Conservation (phyloP, 1,140 invertebrate genomes). For the Calliopsis andreniformis region DNA sequence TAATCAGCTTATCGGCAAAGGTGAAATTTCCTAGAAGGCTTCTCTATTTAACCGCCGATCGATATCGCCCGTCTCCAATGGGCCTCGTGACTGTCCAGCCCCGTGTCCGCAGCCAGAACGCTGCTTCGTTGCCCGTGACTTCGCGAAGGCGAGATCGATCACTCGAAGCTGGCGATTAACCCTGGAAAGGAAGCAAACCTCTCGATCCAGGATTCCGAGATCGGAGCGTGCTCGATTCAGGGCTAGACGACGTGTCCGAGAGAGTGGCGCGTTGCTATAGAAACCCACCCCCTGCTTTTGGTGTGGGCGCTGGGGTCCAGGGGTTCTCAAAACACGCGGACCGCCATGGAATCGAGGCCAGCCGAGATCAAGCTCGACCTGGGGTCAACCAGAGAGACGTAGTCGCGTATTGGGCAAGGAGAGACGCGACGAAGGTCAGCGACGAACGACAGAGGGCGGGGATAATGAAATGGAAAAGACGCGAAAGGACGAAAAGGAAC, state of each 20-base stretch:
- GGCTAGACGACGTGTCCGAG: slow-evolving; percentile 65
- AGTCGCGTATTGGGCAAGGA: not conserved
- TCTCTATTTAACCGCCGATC: slow-evolving; percentile 40
- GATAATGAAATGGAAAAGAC: not conserved
- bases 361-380: no score
- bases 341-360: not conserved
- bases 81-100: not conserved
- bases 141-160: not conserved
- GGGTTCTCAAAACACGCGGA: slow-evolving; percentile 50
- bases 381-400: not conserved
- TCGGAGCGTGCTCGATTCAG: slow-evolving; percentile 58
- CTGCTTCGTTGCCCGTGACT: no score
- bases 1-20: slow-evolving; percentile 16
- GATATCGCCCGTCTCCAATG: slow-evolving; percentile 23
- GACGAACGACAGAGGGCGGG: not conserved
- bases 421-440: not conserved
- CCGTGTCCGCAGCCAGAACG: no score
- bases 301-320: slow-evolving; percentile 30
- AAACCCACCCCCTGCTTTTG: slow-evolving; percentile 50
- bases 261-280: slow-evolving; percentile 67
- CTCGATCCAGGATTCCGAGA: slow-evolving; percentile 42
- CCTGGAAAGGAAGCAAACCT: no score
- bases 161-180: not conserved
- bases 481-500: not conserved
- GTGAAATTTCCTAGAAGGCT: slow-evolving; percentile 27